Percentiles rank a stretch among this genome's conserved stretches.
phyloP scores from a whole-genome alignment of 2,888 invertebrate genomes.

The Melinaea menophilus region DNA sequence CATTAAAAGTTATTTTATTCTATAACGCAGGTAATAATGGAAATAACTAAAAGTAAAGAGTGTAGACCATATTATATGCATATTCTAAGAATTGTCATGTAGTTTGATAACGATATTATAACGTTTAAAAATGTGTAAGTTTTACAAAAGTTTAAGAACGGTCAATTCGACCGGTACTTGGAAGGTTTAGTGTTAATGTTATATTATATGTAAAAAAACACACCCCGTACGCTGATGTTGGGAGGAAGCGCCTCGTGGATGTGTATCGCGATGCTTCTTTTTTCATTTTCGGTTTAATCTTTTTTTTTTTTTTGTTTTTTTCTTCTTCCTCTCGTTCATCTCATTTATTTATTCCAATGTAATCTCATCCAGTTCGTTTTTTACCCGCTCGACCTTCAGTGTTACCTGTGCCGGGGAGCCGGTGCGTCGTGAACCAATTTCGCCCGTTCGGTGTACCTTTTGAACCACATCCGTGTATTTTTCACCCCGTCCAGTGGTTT shows the following conservation, averaged over 20 bases:
- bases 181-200: neutral
- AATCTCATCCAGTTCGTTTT: conserved; percentile 78
- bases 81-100: too few relatives aligned
- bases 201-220: conserved; percentile 11
- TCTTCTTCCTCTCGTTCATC: conserved; percentile 54
- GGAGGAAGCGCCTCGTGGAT: conserved; percentile 77
- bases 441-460: conserved; percentile 8
- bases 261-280: conserved; percentile 72
- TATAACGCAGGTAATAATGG: too few relatives aligned
- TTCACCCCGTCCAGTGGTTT: conserved; percentile 14
- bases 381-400: conserved; percentile 78
- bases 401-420: conserved; percentile 75
- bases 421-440: conserved; percentile 53
- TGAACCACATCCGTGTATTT: conserved; percentile 3
- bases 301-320: conserved; percentile 34
- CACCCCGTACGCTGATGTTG: conserved; percentile 66
- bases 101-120: too few relatives aligned
- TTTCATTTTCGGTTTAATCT: conserved; percentile 73
- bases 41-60: too few relatives aligned
- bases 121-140: too few relatives aligned
- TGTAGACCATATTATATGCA: too few relatives aligned
- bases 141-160: too few relatives aligned
- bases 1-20: too few relatives aligned
- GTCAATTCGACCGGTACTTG: too few relatives aligned
- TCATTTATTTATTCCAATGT: conserved; percentile 80